phyloP scores from a whole-genome alignment of 1,140 invertebrate species.

The Drosophila prosaltans region DNA sequence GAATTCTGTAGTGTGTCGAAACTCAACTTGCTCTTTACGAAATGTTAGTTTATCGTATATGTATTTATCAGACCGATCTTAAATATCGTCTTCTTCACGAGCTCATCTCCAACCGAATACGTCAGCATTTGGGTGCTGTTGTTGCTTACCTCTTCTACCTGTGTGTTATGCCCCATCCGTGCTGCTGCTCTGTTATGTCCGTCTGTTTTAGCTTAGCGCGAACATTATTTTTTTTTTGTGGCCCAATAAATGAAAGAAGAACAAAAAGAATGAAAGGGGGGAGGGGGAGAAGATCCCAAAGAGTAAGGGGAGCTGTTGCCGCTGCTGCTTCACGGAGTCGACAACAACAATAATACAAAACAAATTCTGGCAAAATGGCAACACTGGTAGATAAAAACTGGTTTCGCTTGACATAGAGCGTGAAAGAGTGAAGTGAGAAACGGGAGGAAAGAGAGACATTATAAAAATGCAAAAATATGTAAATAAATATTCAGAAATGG shows the following conservation, averaged over 20 bases:
- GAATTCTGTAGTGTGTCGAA: too few relatives aligned
- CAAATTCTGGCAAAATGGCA: conserved; percentile 63
- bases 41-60: too few relatives aligned
- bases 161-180: not conserved
- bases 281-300: conserved; percentile 14
- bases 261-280: conserved; percentile 16
- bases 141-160: conserved; percentile 16
- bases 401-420: conserved; percentile 36
- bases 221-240: conserved; percentile 7
- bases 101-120: conserved; percentile 26
- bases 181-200: conserved; percentile 8
- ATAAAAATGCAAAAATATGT: conserved; percentile 45
- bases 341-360: conserved; percentile 33
- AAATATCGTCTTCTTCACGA: not conserved
- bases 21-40: too few relatives aligned
- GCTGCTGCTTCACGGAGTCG: not conserved
- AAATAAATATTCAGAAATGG: conserved; percentile 42
- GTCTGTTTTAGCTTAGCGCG: not conserved
- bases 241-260: conserved; percentile 7
- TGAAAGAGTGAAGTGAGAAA: conserved; percentile 32
- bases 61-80: not conserved
- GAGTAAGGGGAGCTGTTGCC: conserved; percentile 3
- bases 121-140: conserved; percentile 41
- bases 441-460: not conserved
- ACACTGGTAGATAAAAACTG: conserved; percentile 61